Base-by-base conservation (phyloP, 2,888 invertebrate species). In the Halictus quadricinctus region DNA sequence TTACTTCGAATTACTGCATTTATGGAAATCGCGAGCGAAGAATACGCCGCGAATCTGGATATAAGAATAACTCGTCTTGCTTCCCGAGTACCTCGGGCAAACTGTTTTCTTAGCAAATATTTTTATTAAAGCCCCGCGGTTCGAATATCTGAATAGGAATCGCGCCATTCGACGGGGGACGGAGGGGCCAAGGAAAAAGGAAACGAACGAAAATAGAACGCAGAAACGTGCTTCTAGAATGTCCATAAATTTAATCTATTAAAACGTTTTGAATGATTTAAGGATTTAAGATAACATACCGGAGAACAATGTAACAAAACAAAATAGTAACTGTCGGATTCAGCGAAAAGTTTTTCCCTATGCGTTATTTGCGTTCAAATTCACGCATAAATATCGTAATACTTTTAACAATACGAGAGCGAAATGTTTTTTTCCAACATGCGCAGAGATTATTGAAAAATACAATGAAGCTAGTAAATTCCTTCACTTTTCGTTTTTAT, bases 121-220 rank as follows among this genome's bases (percentile, higher is more conserved):
- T 94, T 94, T 94, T 92, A 92, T 92, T 92, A 88, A 90, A 91
- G 88, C 91, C 91, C 90, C 87, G 84, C 88, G 86, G 89, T 90
- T 92, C 92, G 93, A 93, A 94, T 93, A 94, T 93, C 92, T 93
- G 93, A 93, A 94, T 93, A 93, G 90, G 92, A 91, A 92, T 91
- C 81, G 88, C 86, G 89, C 75, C 82, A 89, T 88, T 88, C 70
- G 43, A 21, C 36, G 41, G 69, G 21, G 70, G 70, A 70, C 41
- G n/a, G 50, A 76, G 79, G 69, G 82, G 76, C 72, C 76, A 58
- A 77, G 87, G 80, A 81, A 78, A 81, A 84, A 86, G 85, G 74
- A 88, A 82, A 86, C 87, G 79, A 76, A 83, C 43, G 81, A 87
- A 87, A 86, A 70, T 72, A 69, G 72, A 81, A 83, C 79, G 83